Evolutionary conservation across 2,888 invertebrate genomes (phyloP).

Genomic region (Leucophora obtusa): DNA sequence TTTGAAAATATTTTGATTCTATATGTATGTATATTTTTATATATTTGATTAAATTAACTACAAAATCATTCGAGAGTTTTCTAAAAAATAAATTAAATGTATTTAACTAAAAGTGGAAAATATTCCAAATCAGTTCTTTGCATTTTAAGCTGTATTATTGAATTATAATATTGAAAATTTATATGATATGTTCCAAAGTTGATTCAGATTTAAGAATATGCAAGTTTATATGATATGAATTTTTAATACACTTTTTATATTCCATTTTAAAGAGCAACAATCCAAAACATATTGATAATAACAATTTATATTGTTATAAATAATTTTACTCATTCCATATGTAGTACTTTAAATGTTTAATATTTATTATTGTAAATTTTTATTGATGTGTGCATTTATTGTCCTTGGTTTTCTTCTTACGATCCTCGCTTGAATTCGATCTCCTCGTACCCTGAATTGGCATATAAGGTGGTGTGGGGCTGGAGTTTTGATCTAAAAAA

Average conservation of each 20-base stretch:
- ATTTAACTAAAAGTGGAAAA: slow-evolving; percentile 24
- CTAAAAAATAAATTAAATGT: slow-evolving; percentile 17
- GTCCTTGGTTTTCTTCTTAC: slow-evolving; percentile 81
- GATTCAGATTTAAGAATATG: background rate
- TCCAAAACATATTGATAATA: too few relatives aligned
- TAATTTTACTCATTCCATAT: too few relatives aligned
- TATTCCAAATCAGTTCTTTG: slow-evolving; percentile 19
- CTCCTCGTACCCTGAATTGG: slow-evolving; percentile 87
- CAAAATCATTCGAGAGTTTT: slow-evolving; percentile 13
- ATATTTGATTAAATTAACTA: slow-evolving; percentile 36
- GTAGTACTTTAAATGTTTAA: too few relatives aligned
- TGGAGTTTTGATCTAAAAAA: slow-evolving; percentile 79
- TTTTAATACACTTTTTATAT: too few relatives aligned
- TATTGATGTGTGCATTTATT: slow-evolving; percentile 82
- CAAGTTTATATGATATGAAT: background rate
- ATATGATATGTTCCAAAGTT: slow-evolving; percentile 3
- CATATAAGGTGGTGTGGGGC: slow-evolving; percentile 85
- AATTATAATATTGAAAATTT: background rate
- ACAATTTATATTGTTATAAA: too few relatives aligned
- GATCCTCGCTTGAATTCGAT: slow-evolving; percentile 83
- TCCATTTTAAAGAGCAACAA: too few relatives aligned
- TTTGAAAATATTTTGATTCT: slow-evolving; percentile 47
- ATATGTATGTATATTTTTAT: background rate
- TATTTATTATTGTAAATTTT: slow-evolving; percentile 42
- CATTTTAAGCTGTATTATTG: background rate